Conservation (phyloP, 2,113 vertebrate species). For the Tachysurus fulvidraco region DNA sequence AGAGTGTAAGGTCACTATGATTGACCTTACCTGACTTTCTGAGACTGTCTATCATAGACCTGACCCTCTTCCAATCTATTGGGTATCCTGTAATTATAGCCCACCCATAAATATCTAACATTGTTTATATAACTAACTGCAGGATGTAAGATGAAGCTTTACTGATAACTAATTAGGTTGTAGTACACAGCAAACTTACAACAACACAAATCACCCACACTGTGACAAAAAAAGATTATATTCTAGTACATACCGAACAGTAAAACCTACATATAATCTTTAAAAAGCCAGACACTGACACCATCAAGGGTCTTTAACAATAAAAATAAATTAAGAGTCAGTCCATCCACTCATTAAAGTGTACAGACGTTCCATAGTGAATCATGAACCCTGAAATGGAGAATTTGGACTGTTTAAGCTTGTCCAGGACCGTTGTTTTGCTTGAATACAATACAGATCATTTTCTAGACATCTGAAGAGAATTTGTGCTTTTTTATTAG, state of each 20-base stretch:
- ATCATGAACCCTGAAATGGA: not conserved
- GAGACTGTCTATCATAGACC: not conserved
- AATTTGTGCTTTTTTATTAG: not conserved
- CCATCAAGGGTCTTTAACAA: not conserved
- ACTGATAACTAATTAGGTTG: not conserved
- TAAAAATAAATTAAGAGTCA: not conserved
- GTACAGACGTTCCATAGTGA: not conserved
- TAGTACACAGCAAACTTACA: not conserved
- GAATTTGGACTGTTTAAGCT: not conserved
- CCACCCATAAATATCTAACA: not conserved
- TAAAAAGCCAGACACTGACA: not conserved
- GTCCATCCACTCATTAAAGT: not conserved
- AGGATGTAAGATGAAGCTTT: conserved; percentile 5
- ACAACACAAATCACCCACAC: not conserved
- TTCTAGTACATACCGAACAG: not conserved
- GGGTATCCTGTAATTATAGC: not conserved
- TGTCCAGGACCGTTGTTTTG: not conserved
- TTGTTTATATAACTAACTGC: not conserved
- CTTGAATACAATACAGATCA: not conserved
- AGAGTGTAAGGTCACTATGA: not conserved
- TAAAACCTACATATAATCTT: not conserved
- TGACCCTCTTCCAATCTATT: not conserved
- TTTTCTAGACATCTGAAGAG: not conserved
- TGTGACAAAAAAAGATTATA: not conserved
- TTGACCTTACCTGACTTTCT: not conserved